phyloP scores from a whole-genome alignment of 1,140 invertebrate genomes.

The Oedothorax gibbosus region DNA sequence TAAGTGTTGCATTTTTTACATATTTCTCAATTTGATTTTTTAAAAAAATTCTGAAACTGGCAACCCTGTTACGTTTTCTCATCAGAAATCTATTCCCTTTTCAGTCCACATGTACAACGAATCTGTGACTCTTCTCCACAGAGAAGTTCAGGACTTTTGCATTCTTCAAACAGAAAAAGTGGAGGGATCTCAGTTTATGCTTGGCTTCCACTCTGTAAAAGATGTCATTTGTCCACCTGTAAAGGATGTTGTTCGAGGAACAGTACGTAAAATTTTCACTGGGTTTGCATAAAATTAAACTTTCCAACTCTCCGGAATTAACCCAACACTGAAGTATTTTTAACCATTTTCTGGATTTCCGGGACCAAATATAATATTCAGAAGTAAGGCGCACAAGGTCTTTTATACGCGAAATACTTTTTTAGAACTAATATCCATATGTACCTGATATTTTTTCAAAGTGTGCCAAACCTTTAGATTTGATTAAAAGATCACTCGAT shows the following conservation, averaged over 20 bases:
- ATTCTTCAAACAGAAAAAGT: conserved; percentile 54
- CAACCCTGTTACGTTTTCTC: not conserved
- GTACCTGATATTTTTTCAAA: no score
- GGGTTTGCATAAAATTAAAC: no score
- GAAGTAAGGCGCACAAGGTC: no score
- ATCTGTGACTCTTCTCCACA: conserved; percentile 43
- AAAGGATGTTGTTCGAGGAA: conserved; percentile 51
- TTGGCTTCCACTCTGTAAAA: conserved; percentile 54
- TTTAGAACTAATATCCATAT: no score
- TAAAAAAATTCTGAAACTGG: not conserved
- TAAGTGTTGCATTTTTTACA: conserved; percentile 8
- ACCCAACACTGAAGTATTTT: not conserved
- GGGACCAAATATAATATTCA: not conserved
- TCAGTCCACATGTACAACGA: conserved; percentile 58
- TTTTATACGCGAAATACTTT: no score
- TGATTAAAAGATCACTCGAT: no score
- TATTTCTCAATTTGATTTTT: not conserved
- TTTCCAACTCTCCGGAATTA: no score
- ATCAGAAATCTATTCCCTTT: not conserved
- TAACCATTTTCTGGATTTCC: not conserved
- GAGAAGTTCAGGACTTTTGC: conserved; percentile 59
- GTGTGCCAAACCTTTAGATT: no score
- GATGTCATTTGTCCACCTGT: conserved; percentile 39
- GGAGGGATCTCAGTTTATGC: conserved; percentile 38
- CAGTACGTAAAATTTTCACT: conserved; percentile 13